Percentiles rank a stretch among this genome's conserved stretches.
phyloP scores from a whole-genome alignment of 35 echinoderm and acorn worm species.

The Holothuria glaberrima region DNA sequence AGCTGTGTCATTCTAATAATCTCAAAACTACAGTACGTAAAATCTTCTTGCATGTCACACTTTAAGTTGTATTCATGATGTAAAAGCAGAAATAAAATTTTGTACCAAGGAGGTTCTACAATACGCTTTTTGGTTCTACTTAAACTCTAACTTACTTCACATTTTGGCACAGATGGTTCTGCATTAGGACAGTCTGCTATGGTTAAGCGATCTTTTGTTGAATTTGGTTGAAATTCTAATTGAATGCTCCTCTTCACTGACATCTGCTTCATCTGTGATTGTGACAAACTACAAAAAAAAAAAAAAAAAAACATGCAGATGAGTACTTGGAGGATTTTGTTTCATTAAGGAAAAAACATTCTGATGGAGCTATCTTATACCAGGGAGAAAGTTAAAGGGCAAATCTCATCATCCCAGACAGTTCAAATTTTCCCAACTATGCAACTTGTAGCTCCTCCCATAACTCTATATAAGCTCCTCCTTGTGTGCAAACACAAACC shows the following conservation, averaged over 20 bases:
- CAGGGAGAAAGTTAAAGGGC: too few species aligned
- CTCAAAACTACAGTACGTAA: too few species aligned
- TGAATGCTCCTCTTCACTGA: slow-evolving; percentile 69
- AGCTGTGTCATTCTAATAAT: too few species aligned
- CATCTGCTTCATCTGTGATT: slow-evolving; percentile 82
- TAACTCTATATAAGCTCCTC: too few species aligned
- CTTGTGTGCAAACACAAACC: too few species aligned
- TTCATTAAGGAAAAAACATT: too few species aligned
- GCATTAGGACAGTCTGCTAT: slow-evolving; percentile 55
- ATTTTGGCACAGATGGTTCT: slow-evolving; percentile 81
- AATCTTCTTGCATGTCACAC: too few species aligned
- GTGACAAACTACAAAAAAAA: slow-evolving; percentile 56
- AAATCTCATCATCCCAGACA: too few species aligned
- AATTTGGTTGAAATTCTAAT: slow-evolving; percentile 34
- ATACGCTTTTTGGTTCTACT: background rate
- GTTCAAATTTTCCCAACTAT: too few species aligned
- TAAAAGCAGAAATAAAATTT: background rate
- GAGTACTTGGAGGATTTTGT: background rate
- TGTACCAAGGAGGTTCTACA: background rate
- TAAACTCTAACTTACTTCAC: slow-evolving; percentile 69
- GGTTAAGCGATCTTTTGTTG: slow-evolving; percentile 38
- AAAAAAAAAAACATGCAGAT: background rate
- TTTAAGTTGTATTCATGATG: too few species aligned
- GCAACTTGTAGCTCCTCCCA: too few species aligned
- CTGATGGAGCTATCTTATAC: too few species aligned